Evolutionary conservation across 2,797 vertebrate species (phyloP), one percentile per base, ranked within the genome.

Genomic region (Antrozous pallidus): DNA sequence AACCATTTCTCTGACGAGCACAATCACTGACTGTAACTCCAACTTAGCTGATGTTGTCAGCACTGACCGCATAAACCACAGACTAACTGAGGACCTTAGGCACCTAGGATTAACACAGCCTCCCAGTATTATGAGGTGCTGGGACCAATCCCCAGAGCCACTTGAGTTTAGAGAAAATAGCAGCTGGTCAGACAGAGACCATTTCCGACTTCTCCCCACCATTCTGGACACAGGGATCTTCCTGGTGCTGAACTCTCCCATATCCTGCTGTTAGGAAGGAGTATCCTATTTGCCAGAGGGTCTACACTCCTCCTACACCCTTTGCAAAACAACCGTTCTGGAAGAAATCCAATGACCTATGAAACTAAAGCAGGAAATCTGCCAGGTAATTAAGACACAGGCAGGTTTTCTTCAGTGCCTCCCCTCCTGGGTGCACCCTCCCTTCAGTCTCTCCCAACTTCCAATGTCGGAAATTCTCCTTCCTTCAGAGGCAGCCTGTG

Each of bases 311-410:
- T 12, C 73, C 51, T 70, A 96, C 95, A 73, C 28, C 51, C 56
- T 95, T 12, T 89, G 80, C 88, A 97, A 88, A 58, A 96, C 91
- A 97, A 81, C 70, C 38, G 88, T 96, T 96, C 78, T 96, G 91
- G 91, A 92, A 95, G 49, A 96, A 71, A 91, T 86, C 10, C 14
- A 77, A 90, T 65, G 51, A 93, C 71, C 88, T 94, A 93, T 97
- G 96, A 93, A 40, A 96, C 26, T 75, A 69, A 45, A 90, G 47
- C 61, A 78, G 54, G 58, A 87, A 83, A 79, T 90, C 61, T 93
- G 92, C 92, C 90, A 86, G 95, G 92, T 96, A 92, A 77, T 93
- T 94, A 94, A 95, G 88, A 93, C 81, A 95, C 73, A 6, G 88
- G 28, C 85, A 86, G 91, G 22, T 94, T 97, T 96, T 91, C 45